Evolutionary conservation across 2,797 vertebrate genomes (phyloP), one percentile per base, ranked within the genome.

Genomic region (Botia almorhae): DNA sequence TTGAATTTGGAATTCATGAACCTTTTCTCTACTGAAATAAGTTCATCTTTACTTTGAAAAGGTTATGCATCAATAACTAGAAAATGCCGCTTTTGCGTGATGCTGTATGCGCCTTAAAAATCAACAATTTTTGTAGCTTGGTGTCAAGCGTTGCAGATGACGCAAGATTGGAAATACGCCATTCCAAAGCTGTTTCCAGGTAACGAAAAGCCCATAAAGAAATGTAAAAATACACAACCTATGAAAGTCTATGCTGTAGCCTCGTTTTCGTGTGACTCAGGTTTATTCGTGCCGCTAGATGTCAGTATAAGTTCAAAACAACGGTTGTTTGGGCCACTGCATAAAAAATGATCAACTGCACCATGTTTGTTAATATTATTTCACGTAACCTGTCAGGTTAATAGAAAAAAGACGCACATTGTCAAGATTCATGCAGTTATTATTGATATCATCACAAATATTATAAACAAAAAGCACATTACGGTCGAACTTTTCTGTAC

Each of bases 381-480:
- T 48, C 12, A 14, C 3, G 6, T 36, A n/a, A 12, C 17, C 16
- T 65, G 2, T 65, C 6, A 21, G 51, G 39, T 43, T 64, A 3
- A 60, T 64, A 74, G 33, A 68, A 36, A 81, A 76, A 36, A 76
- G 43, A 69, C 63, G 19, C 55, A 68, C 43, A 48, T 69, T 76
- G 63, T 67, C 67, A 72, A 74, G 80, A 80, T 88, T 89, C 89
- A 91, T 92, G 90, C 89, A 92, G 72, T 87, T 89, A 85, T 89
- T 84, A 91, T 91, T 88, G 83, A 91, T 81, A 88, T 88, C 87
- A 89, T 89, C 93, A 96, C 94, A 90, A 92, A 92, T 89, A 88
- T 88, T 88, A 83, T 89, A 91, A 92, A 92, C 90, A 94, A 92
- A 95, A 92, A 93, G 89, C 94, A 97, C 95, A 89, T 93, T 93